Conservation (phyloP, 2,888 invertebrate genomes). For the Netelia virgata region DNA sequence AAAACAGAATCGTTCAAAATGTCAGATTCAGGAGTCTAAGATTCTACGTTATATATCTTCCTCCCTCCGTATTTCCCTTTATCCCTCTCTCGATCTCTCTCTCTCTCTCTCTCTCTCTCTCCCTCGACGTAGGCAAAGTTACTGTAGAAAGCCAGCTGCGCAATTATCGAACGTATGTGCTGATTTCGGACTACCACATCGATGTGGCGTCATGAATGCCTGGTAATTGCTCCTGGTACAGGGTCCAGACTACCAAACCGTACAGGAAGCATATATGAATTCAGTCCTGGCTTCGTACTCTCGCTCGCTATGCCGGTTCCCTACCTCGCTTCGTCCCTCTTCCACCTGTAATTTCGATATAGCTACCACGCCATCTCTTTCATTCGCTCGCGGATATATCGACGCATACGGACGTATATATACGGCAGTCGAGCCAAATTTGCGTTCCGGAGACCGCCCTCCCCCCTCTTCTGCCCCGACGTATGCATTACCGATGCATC, state of each 20-base stretch:
- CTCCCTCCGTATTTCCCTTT: neutral
- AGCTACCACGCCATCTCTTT: conserved; percentile 42
- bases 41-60: neutral
- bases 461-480: conserved; percentile 50
- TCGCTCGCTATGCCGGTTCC: conserved; percentile 30
- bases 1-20: conserved; percentile 38
- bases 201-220: conserved; percentile 74
- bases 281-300: conserved; percentile 36
- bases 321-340: conserved; percentile 45
- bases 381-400: conserved; percentile 11
- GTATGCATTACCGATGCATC: conserved; percentile 74
- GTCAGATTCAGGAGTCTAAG: conserved; percentile 11
- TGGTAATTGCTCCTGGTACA: conserved; percentile 76
- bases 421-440: conserved; percentile 68
- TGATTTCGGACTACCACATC: conserved; percentile 59
- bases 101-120: neutral
- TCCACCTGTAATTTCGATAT: conserved; percentile 59
- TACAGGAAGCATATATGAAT: conserved; percentile 51
- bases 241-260: conserved; percentile 66
- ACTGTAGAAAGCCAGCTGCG: conserved; percentile 52
- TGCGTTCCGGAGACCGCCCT: conserved; percentile 55
- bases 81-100: neutral
- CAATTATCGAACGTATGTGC: conserved; percentile 56
- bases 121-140: conserved; percentile 31
- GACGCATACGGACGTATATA: neutral